Evolutionary conservation across 2,888 invertebrate genomes (phyloP), one percentile per base, ranked within the genome.

Genomic region (Plebejus argus): DNA sequence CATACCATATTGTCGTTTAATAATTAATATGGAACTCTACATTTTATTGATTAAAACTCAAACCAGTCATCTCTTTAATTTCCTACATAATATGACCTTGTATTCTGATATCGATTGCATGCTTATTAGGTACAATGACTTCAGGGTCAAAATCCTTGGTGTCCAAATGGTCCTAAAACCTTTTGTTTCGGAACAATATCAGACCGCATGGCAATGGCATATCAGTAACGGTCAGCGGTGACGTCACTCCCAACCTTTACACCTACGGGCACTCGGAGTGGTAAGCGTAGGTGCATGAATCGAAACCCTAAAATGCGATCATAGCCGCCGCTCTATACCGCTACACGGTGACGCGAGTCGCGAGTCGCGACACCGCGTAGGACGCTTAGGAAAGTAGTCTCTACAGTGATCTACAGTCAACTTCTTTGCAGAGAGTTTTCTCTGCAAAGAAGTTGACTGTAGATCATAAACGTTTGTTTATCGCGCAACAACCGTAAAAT

Each of bases 231-330:
- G 71, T 70, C 66, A 76, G 23, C 71, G 66, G 80, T 90, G 90
- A 90, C 89, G 90, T 89, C 90, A 91, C 83, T 82, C 80, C 82
- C 86, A 89, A 90, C 91, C 91, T 92, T 91, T 86, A 87, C 91
- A 83, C 92, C 91, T 85, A 90, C 91, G 79, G 78, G 79, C 79
- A 80, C 80, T 82, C 82, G 81, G 28, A 80, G 82, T 78, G 77
- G 78, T 80, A 78, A 79, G 81, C 82, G 85, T 84, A 83, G 85
- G 88, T 86, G 89, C 87, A 86, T 84, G 82, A 83, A 85, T 85
- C 82, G 83, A 84, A 83, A 86, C 87, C 88, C 86, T 78, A 88
- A 85, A 88, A 86, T 85, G 85, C 86, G 86, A 85, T 87, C 87
- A 86, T 49, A 49, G 49, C 5, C 39, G 39, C 39, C 4, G 39